These are phyloP conservation scores for Eriosoma lanigerum DNA, from an alignment of 1,140 invertebrate genomes.

Conservation along the genomic window DNA sequence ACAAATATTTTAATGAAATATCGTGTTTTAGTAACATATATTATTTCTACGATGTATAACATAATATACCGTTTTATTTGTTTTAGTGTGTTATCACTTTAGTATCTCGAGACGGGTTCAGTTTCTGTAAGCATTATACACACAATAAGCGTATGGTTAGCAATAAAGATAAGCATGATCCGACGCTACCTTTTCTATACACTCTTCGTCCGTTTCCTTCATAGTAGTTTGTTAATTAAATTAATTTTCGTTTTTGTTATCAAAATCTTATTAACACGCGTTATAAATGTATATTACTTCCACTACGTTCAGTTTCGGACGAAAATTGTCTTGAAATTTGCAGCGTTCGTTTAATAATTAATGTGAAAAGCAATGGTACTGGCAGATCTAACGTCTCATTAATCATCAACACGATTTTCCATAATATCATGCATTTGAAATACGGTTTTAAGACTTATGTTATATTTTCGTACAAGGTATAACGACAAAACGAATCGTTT, in stretches of 20 bases:
- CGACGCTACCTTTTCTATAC: neutral
- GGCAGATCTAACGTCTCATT: conserved; percentile 13
- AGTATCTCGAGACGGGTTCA: conserved; percentile 18
- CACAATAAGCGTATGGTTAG: conserved; percentile 27
- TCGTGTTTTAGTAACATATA: no score
- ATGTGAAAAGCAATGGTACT: conserved; percentile 14
- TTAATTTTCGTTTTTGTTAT: neutral
- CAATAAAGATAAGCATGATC: neutral
- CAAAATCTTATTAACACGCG: neutral
- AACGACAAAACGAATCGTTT: no score
- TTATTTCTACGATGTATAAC: no score
- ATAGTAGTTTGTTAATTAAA: neutral
- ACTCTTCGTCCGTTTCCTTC: neutral
- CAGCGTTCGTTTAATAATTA: neutral
- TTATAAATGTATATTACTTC: conserved; percentile 7
- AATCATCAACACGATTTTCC: conserved; percentile 3
- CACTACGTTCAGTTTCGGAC: neutral
- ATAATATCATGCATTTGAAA: conserved; percentile 55
- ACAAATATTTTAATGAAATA: no score
- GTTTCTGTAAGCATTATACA: conserved; percentile 45
- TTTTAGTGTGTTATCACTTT: neutral
- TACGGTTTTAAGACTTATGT: neutral
- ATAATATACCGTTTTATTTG: conserved; percentile 7
- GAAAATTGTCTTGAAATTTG: conserved; percentile 21
- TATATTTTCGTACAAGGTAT: no score